Evolutionary conservation across 2,888 invertebrate genomes (phyloP).

Genomic region (Epiblema foenella): DNA sequence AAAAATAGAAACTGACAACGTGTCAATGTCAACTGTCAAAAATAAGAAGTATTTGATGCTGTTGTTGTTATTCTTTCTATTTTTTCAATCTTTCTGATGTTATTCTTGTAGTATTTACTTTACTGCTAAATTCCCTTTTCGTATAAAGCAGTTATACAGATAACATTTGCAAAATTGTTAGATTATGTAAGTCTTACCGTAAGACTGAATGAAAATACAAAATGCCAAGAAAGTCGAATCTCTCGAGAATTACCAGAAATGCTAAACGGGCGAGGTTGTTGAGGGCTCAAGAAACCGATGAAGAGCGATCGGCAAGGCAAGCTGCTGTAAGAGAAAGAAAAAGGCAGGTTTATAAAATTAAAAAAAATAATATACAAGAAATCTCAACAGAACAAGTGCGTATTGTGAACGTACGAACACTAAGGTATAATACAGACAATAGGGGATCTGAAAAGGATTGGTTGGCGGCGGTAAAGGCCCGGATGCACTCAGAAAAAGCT

Average conservation of each 20-base stretch:
- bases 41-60: too few species aligned
- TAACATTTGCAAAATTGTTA: not conserved
- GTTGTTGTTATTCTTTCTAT: not conserved
- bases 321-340: not conserved
- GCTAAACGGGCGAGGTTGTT: not conserved
- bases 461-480: not conserved
- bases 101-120: not conserved
- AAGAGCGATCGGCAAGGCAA: not conserved
- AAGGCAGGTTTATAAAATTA: not conserved
- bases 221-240: not conserved
- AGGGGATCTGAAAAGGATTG: not conserved
- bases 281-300: not conserved
- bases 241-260: not conserved
- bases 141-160: not conserved
- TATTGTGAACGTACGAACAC: not conserved
- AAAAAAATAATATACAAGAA: not conserved
- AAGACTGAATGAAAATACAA: too few species aligned
- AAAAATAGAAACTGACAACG: not conserved
- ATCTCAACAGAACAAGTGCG: not conserved
- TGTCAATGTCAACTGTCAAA: not conserved
- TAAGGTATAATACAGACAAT: not conserved
- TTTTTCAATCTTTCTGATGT: not conserved
- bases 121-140: not conserved
- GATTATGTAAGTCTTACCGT: too few species aligned
- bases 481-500: not conserved